These are phyloP conservation scores for Campoletis raptor DNA, from an alignment of 2,888 invertebrate species.

Conservation along the genomic window DNA sequence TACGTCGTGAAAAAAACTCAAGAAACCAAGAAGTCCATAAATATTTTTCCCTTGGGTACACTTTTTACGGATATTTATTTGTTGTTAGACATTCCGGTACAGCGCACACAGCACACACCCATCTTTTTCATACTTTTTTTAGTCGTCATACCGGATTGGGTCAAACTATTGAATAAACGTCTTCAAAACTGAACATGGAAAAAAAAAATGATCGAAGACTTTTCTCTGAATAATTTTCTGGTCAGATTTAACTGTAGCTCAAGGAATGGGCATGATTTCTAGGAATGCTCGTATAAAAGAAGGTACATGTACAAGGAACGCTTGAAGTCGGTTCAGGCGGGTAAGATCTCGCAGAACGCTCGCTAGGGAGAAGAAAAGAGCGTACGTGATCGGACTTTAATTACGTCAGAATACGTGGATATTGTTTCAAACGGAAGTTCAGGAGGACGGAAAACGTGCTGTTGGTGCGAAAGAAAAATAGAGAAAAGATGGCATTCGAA, in stretches of 20 bases:
- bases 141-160: neutral
- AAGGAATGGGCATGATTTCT: neutral
- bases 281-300: neutral
- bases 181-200: neutral
- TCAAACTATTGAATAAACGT: neutral
- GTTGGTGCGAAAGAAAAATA: constrained; percentile 32
- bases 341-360: constrained; percentile 27
- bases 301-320: neutral
- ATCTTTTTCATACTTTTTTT: neutral
- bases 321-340: neutral
- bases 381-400: constrained; percentile 65
- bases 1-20: neutral
- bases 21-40: neutral
- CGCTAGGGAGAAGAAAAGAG: constrained; percentile 19
- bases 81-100: neutral
- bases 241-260: neutral
- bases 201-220: neutral
- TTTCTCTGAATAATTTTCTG: neutral
- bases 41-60: neutral
- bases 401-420: constrained; percentile 62
- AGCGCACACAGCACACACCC: neutral
- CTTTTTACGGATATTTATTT: neutral
- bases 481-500: neutral
- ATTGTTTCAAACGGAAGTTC: constrained; percentile 65
- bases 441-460: constrained; percentile 47